Evolutionary conservation across 2,113 vertebrate species (phyloP), one percentile per base, ranked within the genome.

Genomic region (Nothocercus nigrocapillus): DNA sequence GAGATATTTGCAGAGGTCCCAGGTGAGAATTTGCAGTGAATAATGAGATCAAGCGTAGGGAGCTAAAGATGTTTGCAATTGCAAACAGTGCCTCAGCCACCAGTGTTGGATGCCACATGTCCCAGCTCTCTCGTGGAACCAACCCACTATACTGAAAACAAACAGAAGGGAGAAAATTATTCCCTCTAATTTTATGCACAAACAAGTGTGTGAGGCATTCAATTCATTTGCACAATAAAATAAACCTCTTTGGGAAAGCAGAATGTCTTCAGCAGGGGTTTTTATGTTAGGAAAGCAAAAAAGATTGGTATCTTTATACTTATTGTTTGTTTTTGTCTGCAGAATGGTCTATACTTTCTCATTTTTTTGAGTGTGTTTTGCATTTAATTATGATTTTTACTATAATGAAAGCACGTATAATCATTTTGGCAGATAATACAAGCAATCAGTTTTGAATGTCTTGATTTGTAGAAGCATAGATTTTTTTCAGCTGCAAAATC

Each of bases 51-150:
- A 99, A 97, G 38, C 99, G 99, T 87, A 99, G 96, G 17, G 99
- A 99, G 97, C 99, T 99, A 97, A 99, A 99, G 97, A 99, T 99
- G 90, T 99, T 99, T 82, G 99, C 99, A 0, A 99, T 99, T 75
- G 99, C 99, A 95, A 99, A 99, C 82, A 99, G 93, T 3, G 99
- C 98, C 94, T 99, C 99, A 20, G 99, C 99, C 90, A 99, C 98
- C 92, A 99, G 94, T 2, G 99, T 99, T 13, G 99, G 99, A 90
- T 99, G 99, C 98, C 98, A 99, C 98, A 98, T 99, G 86, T 99
- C 98, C 99, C 99, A 99, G 15, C 44, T 96, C 4, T 97, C 89
- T 83, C 99, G 97, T 66, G 90, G 40, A 93, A 98, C 97, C 5
- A 87, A 63, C n/a, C 97, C 98, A 49, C 97, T 97, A 96, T 99